A percentile compares a stretch with the other conserved stretches of the same genome.
These are phyloP conservation scores for Cochlearius cochlearius DNA, from an alignment of 2,113 vertebrate species.

Conservation along the genomic window DNA sequence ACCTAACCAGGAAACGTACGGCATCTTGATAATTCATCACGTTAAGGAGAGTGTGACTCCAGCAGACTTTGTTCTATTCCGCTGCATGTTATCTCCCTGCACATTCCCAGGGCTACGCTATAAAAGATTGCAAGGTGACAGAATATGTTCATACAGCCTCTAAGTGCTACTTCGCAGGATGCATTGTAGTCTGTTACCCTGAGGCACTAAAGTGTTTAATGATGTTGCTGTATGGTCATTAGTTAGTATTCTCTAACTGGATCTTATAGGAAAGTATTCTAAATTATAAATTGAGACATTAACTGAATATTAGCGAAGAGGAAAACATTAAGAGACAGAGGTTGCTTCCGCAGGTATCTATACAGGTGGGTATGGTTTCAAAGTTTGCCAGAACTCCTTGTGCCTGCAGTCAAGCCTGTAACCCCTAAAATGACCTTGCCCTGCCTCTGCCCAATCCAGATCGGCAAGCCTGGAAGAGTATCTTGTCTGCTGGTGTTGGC, in stretches of 20 bases:
- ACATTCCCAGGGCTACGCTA: slow-evolving; percentile 25
- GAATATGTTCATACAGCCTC: slow-evolving; percentile 24
- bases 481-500: background rate
- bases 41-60: slow-evolving; percentile 36
- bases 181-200: slow-evolving; percentile 23
- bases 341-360: background rate
- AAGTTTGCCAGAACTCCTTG: background rate
- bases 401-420: background rate
- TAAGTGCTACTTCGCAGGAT: slow-evolving; percentile 29
- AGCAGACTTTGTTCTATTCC: slow-evolving; percentile 32
- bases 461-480: background rate
- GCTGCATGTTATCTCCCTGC: slow-evolving; percentile 23
- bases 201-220: slow-evolving; percentile 52
- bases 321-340: background rate
- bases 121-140: slow-evolving; percentile 60
- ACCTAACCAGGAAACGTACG: background rate
- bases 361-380: background rate
- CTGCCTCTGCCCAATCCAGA: background rate
- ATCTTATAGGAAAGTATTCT: background rate
- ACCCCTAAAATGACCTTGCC: background rate
- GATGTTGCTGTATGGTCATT: slow-evolving; percentile 10
- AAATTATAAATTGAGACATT: slow-evolving; percentile 21
- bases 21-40: slow-evolving; percentile 45
- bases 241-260: slow-evolving; percentile 18
- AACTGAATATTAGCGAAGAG: background rate